Base-by-base conservation (phyloP, 2,797 vertebrate species). In the Acrossocheilus fasciatus region DNA sequence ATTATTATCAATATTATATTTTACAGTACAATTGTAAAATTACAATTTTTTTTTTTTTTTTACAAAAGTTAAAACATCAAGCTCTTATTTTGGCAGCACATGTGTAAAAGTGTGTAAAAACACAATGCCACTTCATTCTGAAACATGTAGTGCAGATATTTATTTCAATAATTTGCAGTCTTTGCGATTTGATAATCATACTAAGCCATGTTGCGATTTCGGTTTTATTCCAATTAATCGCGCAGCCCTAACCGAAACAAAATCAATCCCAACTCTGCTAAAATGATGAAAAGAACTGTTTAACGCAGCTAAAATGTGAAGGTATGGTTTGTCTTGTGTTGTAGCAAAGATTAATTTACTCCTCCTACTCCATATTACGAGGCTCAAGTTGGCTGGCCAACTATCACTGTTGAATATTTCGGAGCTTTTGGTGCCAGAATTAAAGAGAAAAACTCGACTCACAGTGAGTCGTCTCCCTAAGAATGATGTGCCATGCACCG, bases 331-430 rank as follows among this genome's bases (percentile, higher is more conserved):
- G 89, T 94, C 92, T 91, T 90, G 92, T 93, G 94, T 93, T 90
- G 93, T 95, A 95, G 94, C 94, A 92, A 90, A 94, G 94, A 93
- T 96, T 95, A 92, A 95, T 96, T 96, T 95, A 94, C 94, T 95
- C 92, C 91, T 86, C 82, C 84, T 93, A 64, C 84, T 89, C 93
- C 91, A 94, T 92, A 92, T 95, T 94, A 94, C 94, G 91, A 94
- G 93, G 94, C 92, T 95, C 91, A 94, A 95, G 95, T 96, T 96
- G 96, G 96, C 95, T 96, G 96, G 95, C 95, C 95, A 95, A 95
- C 96, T 96, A 95, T 94, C 93, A 93, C 94, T 94, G 87, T 94
- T 95, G 94, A 95, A 94, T 95, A 93, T 93, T 95, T 95, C 92
- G 93, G 92, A 94, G 94, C 93, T 95, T 94, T 95, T 93, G 94